phyloP scores from a whole-genome alignment of 1,140 invertebrate genomes.

The Drosophila nigromelanica region DNA sequence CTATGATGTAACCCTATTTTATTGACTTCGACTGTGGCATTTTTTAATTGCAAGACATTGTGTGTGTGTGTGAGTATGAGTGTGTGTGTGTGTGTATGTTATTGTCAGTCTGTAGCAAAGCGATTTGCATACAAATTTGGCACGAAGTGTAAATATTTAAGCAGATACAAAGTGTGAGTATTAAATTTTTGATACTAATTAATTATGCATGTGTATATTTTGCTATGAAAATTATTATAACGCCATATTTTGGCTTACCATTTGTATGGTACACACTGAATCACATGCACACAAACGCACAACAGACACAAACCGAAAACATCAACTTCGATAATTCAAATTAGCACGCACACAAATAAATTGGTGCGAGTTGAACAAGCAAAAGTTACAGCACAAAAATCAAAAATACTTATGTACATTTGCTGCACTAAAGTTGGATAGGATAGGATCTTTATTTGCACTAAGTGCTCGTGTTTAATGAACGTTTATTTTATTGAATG shows the following conservation, averaged over 20 bases:
- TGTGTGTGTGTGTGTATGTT: constrained; percentile 51
- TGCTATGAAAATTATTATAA: constrained; percentile 81
- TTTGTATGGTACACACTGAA: constrained; percentile 25
- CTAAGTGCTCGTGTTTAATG: constrained; percentile 15
- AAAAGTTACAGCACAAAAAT: constrained; percentile 34
- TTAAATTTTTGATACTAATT: constrained; percentile 84
- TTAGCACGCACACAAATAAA: constrained; percentile 44
- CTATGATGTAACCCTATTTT: neutral
- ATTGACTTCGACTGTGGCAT: constrained; percentile 42
- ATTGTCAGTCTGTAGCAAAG: constrained; percentile 82
- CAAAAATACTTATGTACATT: constrained; percentile 27
- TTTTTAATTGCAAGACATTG: constrained; percentile 77
- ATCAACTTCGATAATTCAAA: constrained; percentile 49
- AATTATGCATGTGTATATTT: constrained; percentile 83
- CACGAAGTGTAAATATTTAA: constrained; percentile 83
- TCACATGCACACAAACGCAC: neutral
- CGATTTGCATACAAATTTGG: constrained; percentile 83
- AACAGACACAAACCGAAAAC: neutral
- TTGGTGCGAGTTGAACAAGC: constrained; percentile 30
- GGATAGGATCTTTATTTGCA: constrained; percentile 9
- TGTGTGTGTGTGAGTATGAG: constrained; percentile 46
- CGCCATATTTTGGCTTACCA: constrained; percentile 67
- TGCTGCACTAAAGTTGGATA: neutral
- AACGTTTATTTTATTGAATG: constrained; percentile 15
- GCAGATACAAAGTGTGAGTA: constrained; percentile 81